A percentile compares a stretch with the other conserved stretches of the same genome.
These are phyloP conservation scores for Lophotriccus pileatus DNA, from an alignment of 2,797 vertebrate genomes.

Conservation along the genomic window DNA sequence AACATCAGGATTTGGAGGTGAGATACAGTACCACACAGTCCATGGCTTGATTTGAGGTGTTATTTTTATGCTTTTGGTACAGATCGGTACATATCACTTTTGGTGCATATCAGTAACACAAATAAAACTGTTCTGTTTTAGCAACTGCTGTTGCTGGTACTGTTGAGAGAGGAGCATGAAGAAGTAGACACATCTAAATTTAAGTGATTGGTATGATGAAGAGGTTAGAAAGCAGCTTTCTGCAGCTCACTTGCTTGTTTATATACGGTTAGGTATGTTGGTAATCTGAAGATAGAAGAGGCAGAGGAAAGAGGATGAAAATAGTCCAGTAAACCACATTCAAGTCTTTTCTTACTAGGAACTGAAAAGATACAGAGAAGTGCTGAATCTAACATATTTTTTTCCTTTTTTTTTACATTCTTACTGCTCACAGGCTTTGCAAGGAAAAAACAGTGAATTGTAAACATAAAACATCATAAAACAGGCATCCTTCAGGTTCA, in stretches of 20 bases:
- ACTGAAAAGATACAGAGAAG: neutral
- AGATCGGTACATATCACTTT: neutral
- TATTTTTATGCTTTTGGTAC: neutral
- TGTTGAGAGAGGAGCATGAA: neutral
- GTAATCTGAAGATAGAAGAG: neutral
- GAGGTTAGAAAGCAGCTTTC: neutral
- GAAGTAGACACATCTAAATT: neutral
- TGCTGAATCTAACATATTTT: neutral
- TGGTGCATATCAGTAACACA: neutral
- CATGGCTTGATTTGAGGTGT: neutral
- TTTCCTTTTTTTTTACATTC: neutral
- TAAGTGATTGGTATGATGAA: neutral
- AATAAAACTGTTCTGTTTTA: neutral
- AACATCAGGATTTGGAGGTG: neutral
- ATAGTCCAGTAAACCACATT: neutral
- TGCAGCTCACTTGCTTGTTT: neutral
- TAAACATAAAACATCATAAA: neutral
- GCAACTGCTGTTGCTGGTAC: neutral
- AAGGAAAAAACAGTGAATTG: neutral
- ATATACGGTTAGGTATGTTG: neutral
- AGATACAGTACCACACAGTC: neutral
- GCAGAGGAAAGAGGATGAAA: neutral
- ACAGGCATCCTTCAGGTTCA: neutral
- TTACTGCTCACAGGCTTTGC: neutral
- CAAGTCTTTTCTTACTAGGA: neutral